Percentiles rank a stretch among this genome's conserved stretches.
phyloP scores from a whole-genome alignment of 2,888 invertebrate species.

The Tinea semifulvella region DNA sequence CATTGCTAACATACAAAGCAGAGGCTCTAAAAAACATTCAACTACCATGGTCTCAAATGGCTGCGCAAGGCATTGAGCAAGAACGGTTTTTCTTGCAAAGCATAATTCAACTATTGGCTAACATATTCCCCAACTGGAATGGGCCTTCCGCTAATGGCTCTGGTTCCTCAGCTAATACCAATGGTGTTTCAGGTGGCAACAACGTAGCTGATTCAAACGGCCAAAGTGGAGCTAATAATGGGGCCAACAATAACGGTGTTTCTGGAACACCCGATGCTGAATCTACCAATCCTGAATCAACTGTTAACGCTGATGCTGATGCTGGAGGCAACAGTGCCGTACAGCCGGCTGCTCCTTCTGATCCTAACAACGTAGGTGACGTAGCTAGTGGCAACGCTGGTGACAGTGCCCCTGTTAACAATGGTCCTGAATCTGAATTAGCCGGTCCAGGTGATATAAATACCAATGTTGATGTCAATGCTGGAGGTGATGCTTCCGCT shows the following conservation, averaged over 20 bases:
- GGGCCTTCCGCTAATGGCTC: conserved; percentile 6
- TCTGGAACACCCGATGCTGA: background rate
- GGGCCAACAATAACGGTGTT: background rate
- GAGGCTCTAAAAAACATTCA: conserved; percentile 35
- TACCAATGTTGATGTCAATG: background rate
- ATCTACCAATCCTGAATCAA: background rate
- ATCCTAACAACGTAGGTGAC: background rate
- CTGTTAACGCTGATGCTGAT: background rate
- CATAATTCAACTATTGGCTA: conserved; percentile 37
- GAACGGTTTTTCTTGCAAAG: conserved; percentile 40
- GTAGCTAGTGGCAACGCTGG: conserved; percentile 10
- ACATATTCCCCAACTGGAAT: conserved; percentile 39
- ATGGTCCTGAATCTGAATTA: background rate
- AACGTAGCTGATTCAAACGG: conserved; percentile 5
- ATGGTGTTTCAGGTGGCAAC: conserved; percentile 11
- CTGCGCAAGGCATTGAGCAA: conserved; percentile 36
- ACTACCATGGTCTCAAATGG: conserved; percentile 35
- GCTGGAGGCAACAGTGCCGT: background rate
- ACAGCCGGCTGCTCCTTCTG: background rate
- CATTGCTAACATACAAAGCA: conserved; percentile 44
- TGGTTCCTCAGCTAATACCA: conserved; percentile 7
- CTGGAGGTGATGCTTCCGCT: conserved; percentile 7
- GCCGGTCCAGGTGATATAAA: conserved; percentile 9
- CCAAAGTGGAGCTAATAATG: background rate
- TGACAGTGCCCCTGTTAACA: no score